A percentile compares a stretch with the other conserved stretches of the same genome.
Conservation (phyloP, 2,797 vertebrate species). For the Scolopax bukidnonensis region DNA sequence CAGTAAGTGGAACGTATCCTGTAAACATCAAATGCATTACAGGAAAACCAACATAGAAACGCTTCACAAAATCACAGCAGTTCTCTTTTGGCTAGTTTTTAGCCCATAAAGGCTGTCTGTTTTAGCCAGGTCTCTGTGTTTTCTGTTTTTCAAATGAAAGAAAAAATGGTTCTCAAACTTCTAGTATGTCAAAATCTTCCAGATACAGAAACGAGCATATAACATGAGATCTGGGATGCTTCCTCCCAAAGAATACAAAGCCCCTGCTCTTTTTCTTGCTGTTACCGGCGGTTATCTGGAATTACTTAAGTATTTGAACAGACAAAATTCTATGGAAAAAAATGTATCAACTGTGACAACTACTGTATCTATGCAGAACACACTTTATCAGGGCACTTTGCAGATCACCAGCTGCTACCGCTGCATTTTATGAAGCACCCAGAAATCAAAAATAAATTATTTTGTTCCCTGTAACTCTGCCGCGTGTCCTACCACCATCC, state of each 20-base stretch:
- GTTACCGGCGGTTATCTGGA: neutral
- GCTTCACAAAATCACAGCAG: neutral
- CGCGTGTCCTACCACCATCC: neutral
- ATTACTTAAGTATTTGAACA: neutral
- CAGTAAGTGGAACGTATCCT: neutral
- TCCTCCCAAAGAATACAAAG: neutral
- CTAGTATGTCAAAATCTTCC: neutral
- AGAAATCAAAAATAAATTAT: neutral
- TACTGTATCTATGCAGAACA: neutral
- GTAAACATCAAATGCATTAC: neutral
- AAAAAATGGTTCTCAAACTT: neutral
- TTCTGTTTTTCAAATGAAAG: neutral
- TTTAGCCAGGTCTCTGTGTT: neutral
- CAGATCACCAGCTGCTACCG: neutral
- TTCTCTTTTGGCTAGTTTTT: neutral
- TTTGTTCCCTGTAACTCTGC: neutral
- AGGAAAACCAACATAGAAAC: neutral
- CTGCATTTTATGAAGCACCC: neutral
- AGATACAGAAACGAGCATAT: neutral
- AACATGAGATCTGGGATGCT: neutral
- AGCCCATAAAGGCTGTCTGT: neutral
- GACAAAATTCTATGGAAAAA: neutral
- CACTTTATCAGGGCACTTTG: neutral
- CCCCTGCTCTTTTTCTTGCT: neutral
- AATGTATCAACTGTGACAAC: neutral